Percentiles rank a stretch among this genome's conserved stretches.
Conservation (phyloP, 2,888 invertebrate species). For the Microctonus brassicae region DNA sequence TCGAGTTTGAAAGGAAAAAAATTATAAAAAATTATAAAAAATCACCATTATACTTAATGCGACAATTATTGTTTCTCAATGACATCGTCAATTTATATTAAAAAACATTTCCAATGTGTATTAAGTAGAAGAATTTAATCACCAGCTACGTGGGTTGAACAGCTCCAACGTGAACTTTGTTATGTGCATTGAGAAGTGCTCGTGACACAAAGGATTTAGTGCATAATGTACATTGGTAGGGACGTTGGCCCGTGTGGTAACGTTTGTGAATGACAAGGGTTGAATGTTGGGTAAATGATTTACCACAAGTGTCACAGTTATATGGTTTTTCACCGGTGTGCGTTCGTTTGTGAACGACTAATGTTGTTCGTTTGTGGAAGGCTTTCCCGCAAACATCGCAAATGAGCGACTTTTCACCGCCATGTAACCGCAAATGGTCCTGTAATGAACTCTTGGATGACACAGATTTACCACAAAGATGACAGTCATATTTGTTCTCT, state of each 20-base stretch:
- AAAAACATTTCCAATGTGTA: neutral
- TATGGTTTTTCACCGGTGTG: conserved; percentile 71
- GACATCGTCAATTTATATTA: neutral
- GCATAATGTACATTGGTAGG: conserved; percentile 66
- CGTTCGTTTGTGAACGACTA: conserved; percentile 67
- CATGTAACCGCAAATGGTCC: conserved; percentile 67
- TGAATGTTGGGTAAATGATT: conserved; percentile 68
- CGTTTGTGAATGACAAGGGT: conserved; percentile 69
- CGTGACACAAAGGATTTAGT: conserved; percentile 67
- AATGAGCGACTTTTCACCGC: conserved; percentile 66
- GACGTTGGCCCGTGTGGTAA: conserved; percentile 69
- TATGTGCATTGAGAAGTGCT: conserved; percentile 65
- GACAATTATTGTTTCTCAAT: neutral
- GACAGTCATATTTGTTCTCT: conserved; percentile 65
- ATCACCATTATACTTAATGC: neutral
- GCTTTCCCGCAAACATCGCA: conserved; percentile 69
- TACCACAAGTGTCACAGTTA: conserved; percentile 67
- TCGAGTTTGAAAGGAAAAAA: neutral
- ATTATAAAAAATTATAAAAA: neutral
- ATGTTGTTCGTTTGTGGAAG: conserved; percentile 67
- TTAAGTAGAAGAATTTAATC: neutral
- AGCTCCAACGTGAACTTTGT: conserved; percentile 51
- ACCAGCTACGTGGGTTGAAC: conserved; percentile 39
- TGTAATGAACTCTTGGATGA: conserved; percentile 67
- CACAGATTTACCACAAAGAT: conserved; percentile 67